Evolutionary conservation across 2,113 vertebrate species (phyloP).

Genomic region (Calyptomena viridis): DNA sequence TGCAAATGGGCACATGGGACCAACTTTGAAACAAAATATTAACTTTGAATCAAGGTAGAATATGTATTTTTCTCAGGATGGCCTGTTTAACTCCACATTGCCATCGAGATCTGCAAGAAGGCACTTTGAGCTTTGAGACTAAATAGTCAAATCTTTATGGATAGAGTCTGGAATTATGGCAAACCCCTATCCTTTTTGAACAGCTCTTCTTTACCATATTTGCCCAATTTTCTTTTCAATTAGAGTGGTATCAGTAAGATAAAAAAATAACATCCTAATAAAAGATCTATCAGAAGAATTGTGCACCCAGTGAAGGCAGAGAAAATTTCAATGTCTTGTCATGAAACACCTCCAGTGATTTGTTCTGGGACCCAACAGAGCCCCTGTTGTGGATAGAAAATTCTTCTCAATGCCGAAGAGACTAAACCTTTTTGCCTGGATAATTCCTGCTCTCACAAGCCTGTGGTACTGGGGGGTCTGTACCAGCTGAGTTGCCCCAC

Average conservation of each 20-base stretch:
- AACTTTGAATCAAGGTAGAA: not conserved
- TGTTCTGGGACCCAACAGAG: not conserved
- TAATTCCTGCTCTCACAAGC: not conserved
- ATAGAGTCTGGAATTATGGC: not conserved
- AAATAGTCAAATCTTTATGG: not conserved
- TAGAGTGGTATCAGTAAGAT: not conserved
- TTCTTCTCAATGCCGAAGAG: not conserved
- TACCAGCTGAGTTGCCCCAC: not conserved
- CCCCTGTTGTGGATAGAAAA: too few relatives aligned
- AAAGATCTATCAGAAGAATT: not conserved
- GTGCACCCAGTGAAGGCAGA: not conserved
- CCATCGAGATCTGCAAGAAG: not conserved
- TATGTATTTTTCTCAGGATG: not conserved
- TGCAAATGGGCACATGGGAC: not conserved
- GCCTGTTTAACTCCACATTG: not conserved
- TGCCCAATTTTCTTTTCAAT: not conserved
- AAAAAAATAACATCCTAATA: not conserved
- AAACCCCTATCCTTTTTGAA: not conserved
- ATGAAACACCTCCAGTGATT: accelerated
- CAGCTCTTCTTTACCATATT: not conserved
- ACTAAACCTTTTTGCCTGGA: not conserved
- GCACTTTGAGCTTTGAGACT: not conserved
- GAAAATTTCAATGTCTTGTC: not conserved
- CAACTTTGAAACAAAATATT: not conserved
- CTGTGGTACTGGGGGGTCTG: not conserved